Conservation (phyloP, 2,797 vertebrate genomes). For the Corythornis leucogaster region DNA sequence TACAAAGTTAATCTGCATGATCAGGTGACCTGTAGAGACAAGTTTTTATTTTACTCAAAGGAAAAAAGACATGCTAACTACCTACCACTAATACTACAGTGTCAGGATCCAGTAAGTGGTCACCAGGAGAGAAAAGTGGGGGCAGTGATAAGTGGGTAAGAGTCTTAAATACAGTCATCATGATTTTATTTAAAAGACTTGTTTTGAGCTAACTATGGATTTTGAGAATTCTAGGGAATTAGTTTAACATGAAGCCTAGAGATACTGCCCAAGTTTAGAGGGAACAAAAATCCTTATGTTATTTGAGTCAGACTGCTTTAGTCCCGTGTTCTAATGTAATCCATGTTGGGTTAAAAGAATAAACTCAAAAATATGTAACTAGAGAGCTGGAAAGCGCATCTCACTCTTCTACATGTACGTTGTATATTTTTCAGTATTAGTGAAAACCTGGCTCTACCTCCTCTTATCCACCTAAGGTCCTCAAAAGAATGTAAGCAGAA, state of each 20-base stretch:
- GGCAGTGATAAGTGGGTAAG: background rate
- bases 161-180: background rate
- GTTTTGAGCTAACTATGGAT: background rate
- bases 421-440: background rate
- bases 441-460: background rate
- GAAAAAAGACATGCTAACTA: background rate
- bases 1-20: background rate
- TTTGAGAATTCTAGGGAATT: background rate
- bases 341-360: background rate
- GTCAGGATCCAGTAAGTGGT: background rate
- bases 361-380: background rate
- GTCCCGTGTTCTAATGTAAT: background rate
- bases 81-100: background rate
- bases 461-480: background rate
- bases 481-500: background rate
- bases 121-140: background rate
- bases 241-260: background rate
- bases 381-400: background rate
- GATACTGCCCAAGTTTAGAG: background rate
- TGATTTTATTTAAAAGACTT: background rate
- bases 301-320: background rate
- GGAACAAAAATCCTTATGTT: background rate
- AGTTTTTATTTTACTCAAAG: background rate
- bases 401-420: background rate
- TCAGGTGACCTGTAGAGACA: background rate